phyloP scores from a whole-genome alignment of 2,113 vertebrate genomes.

The Leucosticte australis region DNA sequence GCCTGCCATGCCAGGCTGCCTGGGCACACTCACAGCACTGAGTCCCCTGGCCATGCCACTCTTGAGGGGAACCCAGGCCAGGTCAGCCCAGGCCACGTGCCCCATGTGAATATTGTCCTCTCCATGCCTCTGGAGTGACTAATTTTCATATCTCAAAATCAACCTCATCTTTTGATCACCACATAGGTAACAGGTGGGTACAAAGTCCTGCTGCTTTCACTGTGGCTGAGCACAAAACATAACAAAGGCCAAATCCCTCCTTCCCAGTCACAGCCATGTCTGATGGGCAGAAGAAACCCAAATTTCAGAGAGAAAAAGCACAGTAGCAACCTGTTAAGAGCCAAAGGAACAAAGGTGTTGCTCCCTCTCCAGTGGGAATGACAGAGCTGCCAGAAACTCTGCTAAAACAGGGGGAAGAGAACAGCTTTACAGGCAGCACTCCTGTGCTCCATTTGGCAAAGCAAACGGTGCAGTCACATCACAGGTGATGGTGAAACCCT shows the following conservation, averaged over 20 bases:
- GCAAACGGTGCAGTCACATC: not conserved
- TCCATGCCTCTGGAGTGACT: not conserved
- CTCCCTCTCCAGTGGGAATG: not conserved
- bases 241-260: not conserved
- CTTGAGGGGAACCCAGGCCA: not conserved
- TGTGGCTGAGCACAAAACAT: not conserved
- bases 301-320: not conserved
- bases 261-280: not conserved
- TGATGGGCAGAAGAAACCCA: not conserved
- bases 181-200: not conserved
- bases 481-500: not conserved
- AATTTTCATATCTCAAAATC: not conserved
- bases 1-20: not conserved
- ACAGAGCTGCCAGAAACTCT: not conserved
- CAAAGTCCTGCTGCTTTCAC: not conserved
- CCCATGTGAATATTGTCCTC: not conserved
- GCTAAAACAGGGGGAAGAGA: fast-evolving
- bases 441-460: not conserved
- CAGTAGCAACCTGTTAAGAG: not conserved
- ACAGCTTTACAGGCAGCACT: not conserved
- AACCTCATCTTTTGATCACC: not conserved
- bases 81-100: not conserved
- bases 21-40: not conserved
- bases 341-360: not conserved
- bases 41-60: not conserved